A percentile compares a stretch with the other conserved stretches of the same genome.
Conservation (phyloP, 2,888 invertebrate species). For the Desoria tigrina region DNA sequence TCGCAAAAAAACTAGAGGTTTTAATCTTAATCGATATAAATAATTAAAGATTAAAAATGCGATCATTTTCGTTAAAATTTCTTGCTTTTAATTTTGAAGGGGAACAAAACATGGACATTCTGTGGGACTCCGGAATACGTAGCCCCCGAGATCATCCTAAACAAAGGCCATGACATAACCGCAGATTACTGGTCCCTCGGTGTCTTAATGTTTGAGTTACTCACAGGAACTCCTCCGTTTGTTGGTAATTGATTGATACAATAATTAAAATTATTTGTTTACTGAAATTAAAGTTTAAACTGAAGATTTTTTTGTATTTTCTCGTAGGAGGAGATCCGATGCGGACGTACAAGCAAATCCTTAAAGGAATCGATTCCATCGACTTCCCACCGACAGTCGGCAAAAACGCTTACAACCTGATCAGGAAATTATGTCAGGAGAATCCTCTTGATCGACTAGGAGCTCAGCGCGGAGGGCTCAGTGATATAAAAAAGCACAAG, state of each 20-base stretch:
- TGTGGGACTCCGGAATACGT: conserved; percentile 93
- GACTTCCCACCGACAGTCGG: conserved; percentile 93
- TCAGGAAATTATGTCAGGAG: conserved; percentile 94
- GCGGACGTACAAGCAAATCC: conserved; percentile 98
- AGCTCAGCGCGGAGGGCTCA: conserved; percentile 80
- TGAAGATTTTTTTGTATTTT: background rate
- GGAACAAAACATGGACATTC: conserved; percentile 89
- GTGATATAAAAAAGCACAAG: conserved; percentile 97
- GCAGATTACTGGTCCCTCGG: conserved; percentile 95
- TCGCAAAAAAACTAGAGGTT: conserved; percentile 76
- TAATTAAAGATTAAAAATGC: background rate
- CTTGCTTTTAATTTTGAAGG: conserved; percentile 60
- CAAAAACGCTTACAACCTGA: conserved; percentile 88
- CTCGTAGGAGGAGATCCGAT: conserved; percentile 82
- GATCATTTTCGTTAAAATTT: background rate
- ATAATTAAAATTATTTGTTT: conserved; percentile 4
- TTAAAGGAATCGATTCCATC: conserved; percentile 96
- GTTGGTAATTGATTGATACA: conserved; percentile 25
- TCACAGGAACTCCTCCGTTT: conserved; percentile 67
- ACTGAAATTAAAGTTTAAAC: no score
- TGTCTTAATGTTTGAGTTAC: conserved; percentile 80
- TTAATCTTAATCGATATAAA: conserved; percentile 46
- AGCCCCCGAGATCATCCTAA: conserved; percentile 82
- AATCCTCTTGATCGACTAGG: conserved; percentile 97
- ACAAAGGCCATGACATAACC: conserved; percentile 77